Evolutionary conservation across 2,888 invertebrate species (phyloP).

Genomic region (Spisula subtruncata): DNA sequence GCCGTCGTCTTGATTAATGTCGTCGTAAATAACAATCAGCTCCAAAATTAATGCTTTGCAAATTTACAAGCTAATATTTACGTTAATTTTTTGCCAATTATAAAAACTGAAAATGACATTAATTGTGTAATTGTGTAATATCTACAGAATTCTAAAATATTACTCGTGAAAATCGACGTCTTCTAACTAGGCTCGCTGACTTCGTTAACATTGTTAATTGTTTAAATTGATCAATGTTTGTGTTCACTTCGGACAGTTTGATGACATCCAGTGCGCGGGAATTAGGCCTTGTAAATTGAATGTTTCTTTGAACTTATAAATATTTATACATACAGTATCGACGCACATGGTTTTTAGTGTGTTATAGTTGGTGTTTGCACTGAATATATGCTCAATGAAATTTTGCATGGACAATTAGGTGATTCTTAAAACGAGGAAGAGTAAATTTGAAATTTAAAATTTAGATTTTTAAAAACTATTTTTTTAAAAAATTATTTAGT

Average conservation of each 20-base stretch:
- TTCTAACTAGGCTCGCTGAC: not conserved
- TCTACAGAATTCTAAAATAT: not conserved
- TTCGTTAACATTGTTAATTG: not conserved
- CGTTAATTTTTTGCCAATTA: not conserved
- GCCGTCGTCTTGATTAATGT: not conserved
- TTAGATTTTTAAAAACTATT: too few relatives aligned
- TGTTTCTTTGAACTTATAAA: not conserved
- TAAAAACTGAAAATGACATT: not conserved
- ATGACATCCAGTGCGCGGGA: not conserved
- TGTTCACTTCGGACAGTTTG: not conserved
- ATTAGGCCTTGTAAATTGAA: not conserved
- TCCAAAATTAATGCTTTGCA: not conserved
- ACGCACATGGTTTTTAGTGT: too few relatives aligned
- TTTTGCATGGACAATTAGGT: not conserved
- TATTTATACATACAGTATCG: not conserved
- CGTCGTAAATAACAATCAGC: not conserved
- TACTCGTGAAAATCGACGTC: not conserved
- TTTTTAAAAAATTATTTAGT: not conserved
- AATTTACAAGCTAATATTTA: not conserved
- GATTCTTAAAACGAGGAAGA: not conserved
- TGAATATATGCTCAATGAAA: not conserved
- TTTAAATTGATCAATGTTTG: not conserved
- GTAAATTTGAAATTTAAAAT: not conserved
- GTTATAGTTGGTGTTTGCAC: not conserved
- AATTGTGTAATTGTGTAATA: too few relatives aligned